Percentiles rank a stretch among this genome's conserved stretches.
These are phyloP conservation scores for Lagopus muta DNA, from an alignment of 2,113 vertebrate genomes.

Conservation along the genomic window DNA sequence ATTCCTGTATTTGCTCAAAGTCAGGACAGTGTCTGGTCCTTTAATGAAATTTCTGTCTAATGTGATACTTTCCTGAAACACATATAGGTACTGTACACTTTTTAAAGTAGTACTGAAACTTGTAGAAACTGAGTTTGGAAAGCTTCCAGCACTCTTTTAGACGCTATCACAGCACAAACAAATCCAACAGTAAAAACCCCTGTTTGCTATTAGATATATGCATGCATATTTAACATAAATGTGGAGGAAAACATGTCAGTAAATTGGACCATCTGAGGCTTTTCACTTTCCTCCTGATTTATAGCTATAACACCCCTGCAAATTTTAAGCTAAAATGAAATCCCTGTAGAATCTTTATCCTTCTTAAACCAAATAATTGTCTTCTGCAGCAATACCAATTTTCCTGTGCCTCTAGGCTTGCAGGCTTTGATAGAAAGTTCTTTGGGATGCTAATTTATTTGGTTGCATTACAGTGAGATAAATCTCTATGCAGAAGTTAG, in stretches of 20 bases:
- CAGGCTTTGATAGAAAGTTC: slow-evolving; percentile 29
- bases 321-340: slow-evolving; percentile 43
- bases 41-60: background rate
- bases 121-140: background rate
- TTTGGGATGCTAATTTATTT: slow-evolving; percentile 67
- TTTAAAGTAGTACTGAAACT: background rate
- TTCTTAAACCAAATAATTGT: slow-evolving; percentile 69
- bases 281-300: slow-evolving; percentile 47
- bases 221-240: slow-evolving; percentile 19
- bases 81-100: background rate
- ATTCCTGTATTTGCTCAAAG: background rate
- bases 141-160: slow-evolving; percentile 7
- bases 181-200: slow-evolving; percentile 7
- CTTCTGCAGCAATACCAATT: slow-evolving; percentile 56
- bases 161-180: background rate
- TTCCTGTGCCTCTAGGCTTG: slow-evolving; percentile 50
- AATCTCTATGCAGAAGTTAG: background rate
- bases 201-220: slow-evolving; percentile 28
- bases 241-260: slow-evolving; percentile 29
- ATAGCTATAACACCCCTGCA: slow-evolving; percentile 6
- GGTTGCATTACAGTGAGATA: slow-evolving; percentile 29
- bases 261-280: slow-evolving; percentile 40
- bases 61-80: background rate
- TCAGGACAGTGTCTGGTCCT: background rate
- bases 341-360: slow-evolving; percentile 59